Evolutionary conservation across 2,888 invertebrate species (phyloP).

Genomic region (Aporophyla nigra): DNA sequence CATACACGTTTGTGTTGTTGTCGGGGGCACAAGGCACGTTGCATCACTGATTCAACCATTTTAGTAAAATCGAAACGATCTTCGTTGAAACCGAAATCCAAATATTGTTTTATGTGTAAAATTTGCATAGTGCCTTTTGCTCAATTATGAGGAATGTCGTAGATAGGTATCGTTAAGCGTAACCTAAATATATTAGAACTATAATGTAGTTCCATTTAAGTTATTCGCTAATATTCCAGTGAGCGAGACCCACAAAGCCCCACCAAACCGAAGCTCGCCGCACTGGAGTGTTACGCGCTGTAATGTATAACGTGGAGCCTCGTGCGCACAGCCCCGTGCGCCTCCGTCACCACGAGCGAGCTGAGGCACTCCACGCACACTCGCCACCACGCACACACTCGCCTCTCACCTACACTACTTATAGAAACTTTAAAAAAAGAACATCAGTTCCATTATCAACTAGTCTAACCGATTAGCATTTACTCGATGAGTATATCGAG

Average conservation of each 20-base stretch:
- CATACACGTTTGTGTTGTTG: conserved; percentile 65
- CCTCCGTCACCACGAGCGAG: conserved; percentile 71
- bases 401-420: conserved; percentile 2
- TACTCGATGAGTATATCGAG: conserved; percentile 20
- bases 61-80: conserved; percentile 72
- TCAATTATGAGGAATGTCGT: conserved; percentile 84
- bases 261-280: conserved; percentile 62
- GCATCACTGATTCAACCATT: conserved; percentile 78
- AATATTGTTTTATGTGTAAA: conserved; percentile 83
- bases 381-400: conserved; percentile 6
- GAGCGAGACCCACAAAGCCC: conserved; percentile 64
- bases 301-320: conserved; percentile 48
- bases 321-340: conserved; percentile 44
- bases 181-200: conserved; percentile 77
- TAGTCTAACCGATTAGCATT: conserved; percentile 57
- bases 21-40: conserved; percentile 87
- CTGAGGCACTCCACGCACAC: conserved; percentile 69
- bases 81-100: conserved; percentile 80
- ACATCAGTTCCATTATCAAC: conserved; percentile 31
- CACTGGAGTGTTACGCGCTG: conserved; percentile 66
- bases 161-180: conserved; percentile 79
- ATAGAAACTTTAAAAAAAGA: neutral
- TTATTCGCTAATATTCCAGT: conserved; percentile 69
- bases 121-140: conserved; percentile 89
- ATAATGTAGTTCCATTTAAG: conserved; percentile 74